Percentiles rank a stretch among this genome's conserved stretches.
phyloP scores from a whole-genome alignment of 2,113 vertebrate species.

The Agelaius phoeniceus region DNA sequence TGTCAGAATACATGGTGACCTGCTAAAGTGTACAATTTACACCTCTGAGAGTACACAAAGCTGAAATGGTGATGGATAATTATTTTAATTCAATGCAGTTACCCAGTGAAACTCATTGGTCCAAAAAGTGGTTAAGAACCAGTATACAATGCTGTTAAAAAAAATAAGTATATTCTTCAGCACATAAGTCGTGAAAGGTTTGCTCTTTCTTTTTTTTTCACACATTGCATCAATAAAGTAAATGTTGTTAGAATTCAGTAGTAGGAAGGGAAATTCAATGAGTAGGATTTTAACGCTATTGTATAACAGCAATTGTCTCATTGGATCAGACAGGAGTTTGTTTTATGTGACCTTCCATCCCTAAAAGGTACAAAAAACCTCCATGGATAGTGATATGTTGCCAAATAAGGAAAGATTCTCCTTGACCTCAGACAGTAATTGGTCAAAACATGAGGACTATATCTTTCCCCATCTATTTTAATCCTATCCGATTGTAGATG shows the following conservation, averaged over 20 bases:
- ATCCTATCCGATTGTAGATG: neutral
- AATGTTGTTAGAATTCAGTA: neutral
- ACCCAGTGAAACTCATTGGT: neutral
- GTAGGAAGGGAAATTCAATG: neutral
- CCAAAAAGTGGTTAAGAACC: neutral
- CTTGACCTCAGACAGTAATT: neutral
- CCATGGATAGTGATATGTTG: neutral
- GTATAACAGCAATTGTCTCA: neutral
- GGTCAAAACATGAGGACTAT: neutral
- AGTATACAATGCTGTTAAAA: neutral
- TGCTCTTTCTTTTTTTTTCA: neutral
- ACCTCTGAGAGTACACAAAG: neutral
- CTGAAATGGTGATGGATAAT: neutral
- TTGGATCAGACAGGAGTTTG: neutral
- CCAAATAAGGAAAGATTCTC: constrained; percentile 42
- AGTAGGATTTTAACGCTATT: neutral
- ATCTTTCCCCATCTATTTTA: neutral
- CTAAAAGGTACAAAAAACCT: neutral
- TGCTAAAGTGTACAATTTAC: constrained; percentile 6
- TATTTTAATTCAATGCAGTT: constrained; percentile 14
- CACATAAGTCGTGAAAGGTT: neutral
- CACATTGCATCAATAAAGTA: neutral
- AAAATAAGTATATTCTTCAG: neutral
- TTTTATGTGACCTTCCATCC: constrained; percentile 8
- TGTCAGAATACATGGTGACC: neutral